phyloP scores from a whole-genome alignment of 2,113 vertebrate species.

The Elgaria multicarinata region DNA sequence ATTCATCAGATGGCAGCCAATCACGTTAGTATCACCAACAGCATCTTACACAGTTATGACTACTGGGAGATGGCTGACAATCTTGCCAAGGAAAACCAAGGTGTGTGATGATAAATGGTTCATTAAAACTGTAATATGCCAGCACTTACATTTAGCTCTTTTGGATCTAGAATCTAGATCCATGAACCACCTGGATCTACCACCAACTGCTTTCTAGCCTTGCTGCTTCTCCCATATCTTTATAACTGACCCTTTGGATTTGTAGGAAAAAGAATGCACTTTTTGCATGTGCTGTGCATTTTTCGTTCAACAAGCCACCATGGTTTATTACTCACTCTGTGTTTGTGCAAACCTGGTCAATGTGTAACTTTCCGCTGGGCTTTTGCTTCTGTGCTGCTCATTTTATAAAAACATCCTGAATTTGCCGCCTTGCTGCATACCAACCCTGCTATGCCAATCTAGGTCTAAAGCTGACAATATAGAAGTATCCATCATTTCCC shows the following conservation, averaged over 20 bases:
- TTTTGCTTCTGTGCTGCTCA: not conserved
- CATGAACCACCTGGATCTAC: not conserved
- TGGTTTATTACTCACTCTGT: no score
- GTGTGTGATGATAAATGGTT: conserved; percentile 65
- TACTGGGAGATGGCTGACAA: conserved; percentile 99
- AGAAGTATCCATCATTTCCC: not conserved
- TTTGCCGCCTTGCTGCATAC: conserved; percentile 37
- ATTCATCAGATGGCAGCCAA: conserved; percentile 99
- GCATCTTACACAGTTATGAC: conserved; percentile 97
- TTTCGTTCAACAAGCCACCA: not conserved
- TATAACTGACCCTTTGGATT: not conserved
- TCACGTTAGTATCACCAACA: conserved; percentile 98
- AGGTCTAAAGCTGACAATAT: not conserved
- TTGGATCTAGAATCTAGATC: not conserved
- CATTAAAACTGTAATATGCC: not conserved
- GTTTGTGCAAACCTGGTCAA: not conserved
- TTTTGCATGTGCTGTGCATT: not conserved
- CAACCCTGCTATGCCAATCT: not conserved
- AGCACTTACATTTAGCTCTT: not conserved
- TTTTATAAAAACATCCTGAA: conserved; percentile 46
- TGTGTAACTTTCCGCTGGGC: not conserved
- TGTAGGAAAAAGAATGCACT: not conserved
- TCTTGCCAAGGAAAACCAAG: conserved; percentile 95
- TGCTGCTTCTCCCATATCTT: not conserved
- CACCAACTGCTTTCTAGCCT: not conserved